Evolutionary conservation across 2,113 vertebrate genomes (phyloP), one percentile per base, ranked within the genome.

Genomic region (Pangasianodon hypophthalmus): DNA sequence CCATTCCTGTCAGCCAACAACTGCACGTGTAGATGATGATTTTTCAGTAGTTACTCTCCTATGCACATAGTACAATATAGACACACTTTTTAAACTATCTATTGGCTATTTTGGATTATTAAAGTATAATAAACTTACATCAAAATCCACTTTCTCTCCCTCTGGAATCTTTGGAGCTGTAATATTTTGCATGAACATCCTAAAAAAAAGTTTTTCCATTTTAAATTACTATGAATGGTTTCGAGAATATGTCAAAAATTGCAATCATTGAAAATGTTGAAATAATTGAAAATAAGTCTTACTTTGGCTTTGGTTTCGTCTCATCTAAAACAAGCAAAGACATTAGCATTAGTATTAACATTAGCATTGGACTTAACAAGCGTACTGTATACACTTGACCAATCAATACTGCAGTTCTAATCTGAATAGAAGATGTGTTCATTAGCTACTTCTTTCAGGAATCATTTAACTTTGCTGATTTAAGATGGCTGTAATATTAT

Each of bases 71-170:
- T 50, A 79, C 24, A 29, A 24, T 79, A 48, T 14, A 79, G 24
- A 79, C 9, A 79, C 75, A 79, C 9, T 11, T 67, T 71, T 75
- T 2, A 44, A 77, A 10, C 69, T 7, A 50, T 32, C 29, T 32
- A 19, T 56, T 21, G 26, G 2, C 50, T 83, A 21, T 48, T 48
- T 32, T 67, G 44, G 11, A 80, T 50, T 21, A 32, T 73, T 46
- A 16, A 90, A 60, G 26, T 44, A 50, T 19, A n/a, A 62, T 16
- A 83, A 79, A 94, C 95, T 95, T 87, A 95, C 96, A 87, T 96
- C 96, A 93, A 96, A 96, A 90, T 96, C 95, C 4, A 96, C 96
- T 89, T 96, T 96, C 0, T 96, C 95, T 92, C 95, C 95, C 64
- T 96, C 95, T 1, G 95, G 95, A 77, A 95, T 93, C 94, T 96